A percentile compares a stretch with the other conserved stretches of the same genome.
phyloP scores from a whole-genome alignment of 1,140 invertebrate species.

The Drosophila santomea region DNA sequence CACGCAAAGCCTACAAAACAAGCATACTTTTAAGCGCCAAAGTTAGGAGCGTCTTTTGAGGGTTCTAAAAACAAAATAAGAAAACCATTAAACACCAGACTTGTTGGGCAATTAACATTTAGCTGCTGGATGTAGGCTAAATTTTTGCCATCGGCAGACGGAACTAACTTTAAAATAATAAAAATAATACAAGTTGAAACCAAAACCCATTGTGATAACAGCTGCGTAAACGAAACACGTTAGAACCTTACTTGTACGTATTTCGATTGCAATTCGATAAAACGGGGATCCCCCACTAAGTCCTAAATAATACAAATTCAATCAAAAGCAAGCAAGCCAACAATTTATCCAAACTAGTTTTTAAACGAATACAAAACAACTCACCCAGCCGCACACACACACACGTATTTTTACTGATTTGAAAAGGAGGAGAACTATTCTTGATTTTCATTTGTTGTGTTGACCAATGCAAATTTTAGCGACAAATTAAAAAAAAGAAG shows the following conservation, averaged over 20 bases:
- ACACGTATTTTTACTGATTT: constrained; percentile 45
- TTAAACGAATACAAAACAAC: constrained; percentile 30
- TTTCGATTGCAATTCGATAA: constrained; percentile 60
- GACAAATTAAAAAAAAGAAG: constrained; percentile 1
- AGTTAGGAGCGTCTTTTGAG: constrained; percentile 58
- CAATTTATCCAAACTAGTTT: constrained; percentile 61
- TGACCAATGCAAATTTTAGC: constrained; percentile 60
- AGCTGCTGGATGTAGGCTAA: constrained; percentile 51
- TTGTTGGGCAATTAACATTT: constrained; percentile 25
- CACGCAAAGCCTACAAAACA: constrained; percentile 29
- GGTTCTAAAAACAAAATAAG: constrained; percentile 26
- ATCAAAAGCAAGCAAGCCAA: constrained; percentile 56
- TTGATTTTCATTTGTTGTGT: constrained; percentile 57
- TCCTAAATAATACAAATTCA: constrained; percentile 44
- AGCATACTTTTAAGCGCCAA: constrained; percentile 67
- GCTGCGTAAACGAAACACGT: constrained; percentile 48
- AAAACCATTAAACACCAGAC: constrained; percentile 10
- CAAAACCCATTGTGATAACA: constrained; percentile 66
- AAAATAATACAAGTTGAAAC: constrained; percentile 39
- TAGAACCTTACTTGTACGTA: constrained; percentile 41
- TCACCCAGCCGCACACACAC: constrained; percentile 17
- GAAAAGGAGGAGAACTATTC: constrained; percentile 39
- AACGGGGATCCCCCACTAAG: constrained; percentile 15
- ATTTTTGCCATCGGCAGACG: constrained; percentile 38
- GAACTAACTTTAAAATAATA: constrained; percentile 33